Evolutionary conservation across 2,113 vertebrate genomes (phyloP), one percentile per base, ranked within the genome.

Genomic region (Sphaerodactylus townsendi): DNA sequence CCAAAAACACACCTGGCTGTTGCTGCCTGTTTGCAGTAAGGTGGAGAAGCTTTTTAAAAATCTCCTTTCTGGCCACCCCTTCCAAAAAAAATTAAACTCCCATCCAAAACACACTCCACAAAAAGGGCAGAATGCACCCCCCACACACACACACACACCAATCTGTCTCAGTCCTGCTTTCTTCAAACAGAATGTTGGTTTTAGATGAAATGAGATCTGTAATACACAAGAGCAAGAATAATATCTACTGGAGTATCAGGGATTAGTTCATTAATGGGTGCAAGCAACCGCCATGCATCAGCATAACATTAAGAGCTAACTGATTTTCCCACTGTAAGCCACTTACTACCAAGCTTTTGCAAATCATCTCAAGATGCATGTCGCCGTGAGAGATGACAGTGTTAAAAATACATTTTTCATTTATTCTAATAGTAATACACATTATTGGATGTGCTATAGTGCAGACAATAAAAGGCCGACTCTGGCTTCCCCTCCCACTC

Each of bases 211-310:
- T 35, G 85, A 89, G 88, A 83, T 73, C 50, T 44, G 75, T 73
- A 86, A 62, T 59, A 21, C 53, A 50, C 82, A 92, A 87, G 48
- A 83, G 82, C 82, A 92, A 86, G 88, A 85, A 86, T 14, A 48
- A 64, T 83, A 79, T 83, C 91, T 85, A 65, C 91, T 77, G 64
- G 85, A 92, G 90, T 90, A 94, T 86, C 91, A 87, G 79, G 89
- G 92, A 95, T 95, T 93, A 89, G 89, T 93, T 94, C 92, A 92
- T 93, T 94, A 95, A 93, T 91, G 91, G 92, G 85, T 90, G 91
- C 86, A 81, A 92, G 93, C 90, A 87, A 92, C 94, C 83, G 90
- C 90, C 94, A 93, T 90, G 94, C 69, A 85, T 92, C 93, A 90
- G 93, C 93, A 93, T 93, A 93, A 91, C 39, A 92, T 94, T 87